Percentiles rank a stretch among this genome's conserved stretches.
These are phyloP conservation scores for Loris lydekkerianus DNA, from an alignment of 2,797 vertebrate species.

Conservation along the genomic window DNA sequence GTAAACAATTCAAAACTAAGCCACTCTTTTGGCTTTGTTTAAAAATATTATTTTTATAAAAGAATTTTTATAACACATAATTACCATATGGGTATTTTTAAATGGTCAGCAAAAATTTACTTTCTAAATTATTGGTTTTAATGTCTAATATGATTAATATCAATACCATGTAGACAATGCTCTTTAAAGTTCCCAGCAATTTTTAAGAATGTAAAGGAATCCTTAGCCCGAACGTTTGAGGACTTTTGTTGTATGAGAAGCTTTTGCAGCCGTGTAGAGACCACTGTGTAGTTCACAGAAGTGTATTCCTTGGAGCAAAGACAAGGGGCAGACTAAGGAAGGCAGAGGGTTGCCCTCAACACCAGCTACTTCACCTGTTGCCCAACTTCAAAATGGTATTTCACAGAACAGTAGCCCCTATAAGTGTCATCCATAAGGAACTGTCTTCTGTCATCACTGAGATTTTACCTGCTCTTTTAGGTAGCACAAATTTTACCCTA, in stretches of 20 bases:
- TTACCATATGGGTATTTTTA: constrained; percentile 13
- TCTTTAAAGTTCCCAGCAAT: not conserved
- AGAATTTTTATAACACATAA: not conserved
- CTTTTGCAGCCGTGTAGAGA: not conserved
- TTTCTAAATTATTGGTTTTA: constrained; percentile 4
- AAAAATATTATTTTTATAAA: constrained; percentile 50
- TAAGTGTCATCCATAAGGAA: not conserved
- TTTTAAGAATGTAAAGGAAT: not conserved
- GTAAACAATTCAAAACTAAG: not conserved
- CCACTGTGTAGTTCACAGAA: not conserved
- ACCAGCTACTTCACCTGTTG: not conserved
- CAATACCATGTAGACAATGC: not conserved
- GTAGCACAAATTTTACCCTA: too few relatives aligned
- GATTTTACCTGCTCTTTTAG: not conserved
- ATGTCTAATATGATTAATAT: not conserved
- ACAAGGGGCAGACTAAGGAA: not conserved
- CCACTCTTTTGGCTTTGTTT: not conserved
- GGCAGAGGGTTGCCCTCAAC: not conserved
- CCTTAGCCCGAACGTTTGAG: not conserved
- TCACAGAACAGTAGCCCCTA: not conserved
- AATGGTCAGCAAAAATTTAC: not conserved
- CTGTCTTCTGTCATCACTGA: rapidly evolving
- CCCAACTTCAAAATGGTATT: not conserved
- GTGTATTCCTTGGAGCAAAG: not conserved
- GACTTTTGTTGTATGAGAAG: not conserved